Percentiles rank a stretch among this genome's conserved stretches.
These are phyloP conservation scores for Coleophora flavipennella DNA, from an alignment of 2,888 invertebrate species.

Conservation along the genomic window DNA sequence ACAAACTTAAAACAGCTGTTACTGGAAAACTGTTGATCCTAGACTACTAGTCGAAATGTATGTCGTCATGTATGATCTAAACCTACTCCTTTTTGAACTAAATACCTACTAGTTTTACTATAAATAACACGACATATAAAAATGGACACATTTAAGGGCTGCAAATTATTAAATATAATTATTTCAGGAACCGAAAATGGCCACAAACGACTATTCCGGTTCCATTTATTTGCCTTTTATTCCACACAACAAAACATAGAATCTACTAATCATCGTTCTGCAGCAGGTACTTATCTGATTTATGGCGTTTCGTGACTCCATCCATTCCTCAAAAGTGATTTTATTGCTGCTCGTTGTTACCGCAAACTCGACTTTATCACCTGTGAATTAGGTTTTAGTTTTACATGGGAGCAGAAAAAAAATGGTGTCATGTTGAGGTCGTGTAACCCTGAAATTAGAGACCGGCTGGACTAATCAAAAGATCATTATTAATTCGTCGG, in stretches of 20 bases:
- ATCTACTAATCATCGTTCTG: slow-evolving; percentile 37
- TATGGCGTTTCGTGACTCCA: slow-evolving; percentile 55
- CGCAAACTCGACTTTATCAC: slow-evolving; percentile 32
- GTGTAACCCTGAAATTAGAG: slow-evolving; percentile 55
- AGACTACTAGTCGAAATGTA: no score
- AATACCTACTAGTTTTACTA: no score
- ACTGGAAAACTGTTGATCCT: no score
- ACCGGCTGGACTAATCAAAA: slow-evolving; percentile 58
- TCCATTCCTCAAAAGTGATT: slow-evolving; percentile 58
- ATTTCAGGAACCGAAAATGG: neutral
- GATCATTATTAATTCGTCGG: slow-evolving; percentile 42
- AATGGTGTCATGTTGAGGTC: slow-evolving; percentile 55
- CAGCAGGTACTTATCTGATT: slow-evolving; percentile 54
- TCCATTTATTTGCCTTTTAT: no score
- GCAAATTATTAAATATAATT: no score
- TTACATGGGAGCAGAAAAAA: slow-evolving; percentile 15
- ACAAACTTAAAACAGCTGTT: no score
- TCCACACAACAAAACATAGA: neutral
- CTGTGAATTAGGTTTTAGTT: slow-evolving; percentile 31
- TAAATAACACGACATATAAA: no score
- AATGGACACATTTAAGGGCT: no score
- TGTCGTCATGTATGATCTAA: no score
- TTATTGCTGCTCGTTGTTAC: slow-evolving; percentile 38
- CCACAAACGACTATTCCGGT: no score
- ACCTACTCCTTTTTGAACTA: no score